Base-by-base conservation (phyloP, 2,888 invertebrate species). In the Platerodrilus igneus region DNA sequence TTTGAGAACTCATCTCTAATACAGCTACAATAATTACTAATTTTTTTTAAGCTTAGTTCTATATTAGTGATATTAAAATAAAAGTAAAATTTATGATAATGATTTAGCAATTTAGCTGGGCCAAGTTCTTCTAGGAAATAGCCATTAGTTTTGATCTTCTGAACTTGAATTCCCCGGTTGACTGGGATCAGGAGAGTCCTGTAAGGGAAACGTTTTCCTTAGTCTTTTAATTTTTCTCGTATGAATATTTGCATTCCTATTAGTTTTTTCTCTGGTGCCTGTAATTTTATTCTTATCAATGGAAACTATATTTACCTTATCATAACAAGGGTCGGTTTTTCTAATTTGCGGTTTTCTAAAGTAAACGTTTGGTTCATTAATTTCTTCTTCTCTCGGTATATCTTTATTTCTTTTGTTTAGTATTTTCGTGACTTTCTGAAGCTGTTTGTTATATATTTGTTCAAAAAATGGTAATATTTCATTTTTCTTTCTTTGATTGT, bases 11-110 rank as follows among this genome's bases (percentile, higher is more conserved):
- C n/a, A 19, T 15, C 23, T 51, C 43, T 38, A 49, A 28, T 6
- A 49, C 30, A 29, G 29, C 29, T 11, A 31, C 33, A 25, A 43
- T 49, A 14, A 31, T 35, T 36, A 46, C 28, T 21, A 51, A 11
- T 19, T 37, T 32, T 21, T 21, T 28, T 19, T 44, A 49, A n/a
- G 30, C 41, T 51, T 19, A 36, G 10, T 21, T 49, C 45, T 47
- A 49, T 29, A 10, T 35, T 28, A 28, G 20, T 51, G 15, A 51
- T 35, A 30, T 51, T 51, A 47, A 47, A 45, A 22, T 51, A 51
- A 33, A 51, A 51, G n/a, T n/a, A n/a, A n/a, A n/a, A n/a, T n/a
- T n/a, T n/a, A n/a, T n/a, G n/a, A n/a, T n/a, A 49, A 27, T n/a
- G n/a, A 18, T 35, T 20, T n/a, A 51, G 10, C 2, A 35, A 8